A percentile compares a stretch with the other conserved stretches of the same genome.
Evolutionary conservation across 1,140 invertebrate genomes (phyloP).

Genomic region (Drosophila paulistorum): DNA sequence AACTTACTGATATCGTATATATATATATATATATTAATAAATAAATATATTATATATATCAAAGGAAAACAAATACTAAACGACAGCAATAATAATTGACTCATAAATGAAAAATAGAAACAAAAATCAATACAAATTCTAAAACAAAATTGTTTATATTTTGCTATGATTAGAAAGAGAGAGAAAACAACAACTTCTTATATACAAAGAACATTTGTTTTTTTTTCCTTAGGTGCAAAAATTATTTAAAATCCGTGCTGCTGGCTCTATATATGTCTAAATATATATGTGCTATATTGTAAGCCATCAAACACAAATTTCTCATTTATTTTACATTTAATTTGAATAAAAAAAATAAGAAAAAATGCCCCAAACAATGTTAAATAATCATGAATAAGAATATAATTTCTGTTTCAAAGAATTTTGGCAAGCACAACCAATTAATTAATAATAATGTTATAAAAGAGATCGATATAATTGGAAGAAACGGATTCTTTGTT

Average conservation of each 20-base stretch:
- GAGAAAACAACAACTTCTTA: slow-evolving; percentile 1
- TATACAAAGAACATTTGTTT: slow-evolving; percentile 6
- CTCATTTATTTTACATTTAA: slow-evolving; percentile 4
- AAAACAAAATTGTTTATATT: slow-evolving; percentile 30
- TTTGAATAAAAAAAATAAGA: neutral
- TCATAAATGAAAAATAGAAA: slow-evolving; percentile 1
- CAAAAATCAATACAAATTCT: slow-evolving; percentile 13
- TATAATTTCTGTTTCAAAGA: no score
- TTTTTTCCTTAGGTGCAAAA: neutral
- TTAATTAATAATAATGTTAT: neutral
- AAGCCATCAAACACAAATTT: slow-evolving; percentile 1
- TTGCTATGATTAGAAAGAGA: slow-evolving; percentile 24
- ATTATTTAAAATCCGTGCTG: neutral
- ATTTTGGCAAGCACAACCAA: neutral
- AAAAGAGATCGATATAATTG: slow-evolving; percentile 9
- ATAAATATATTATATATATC: slow-evolving; percentile 16
- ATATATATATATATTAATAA: slow-evolving; percentile 22
- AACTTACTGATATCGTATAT: slow-evolving; percentile 51
- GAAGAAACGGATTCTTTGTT: neutral
- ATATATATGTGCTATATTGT: slow-evolving; percentile 5
- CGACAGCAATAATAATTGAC: slow-evolving; percentile 53
- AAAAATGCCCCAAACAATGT: neutral
- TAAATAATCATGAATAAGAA: no score
- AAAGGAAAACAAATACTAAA: slow-evolving; percentile 23
- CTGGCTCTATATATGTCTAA: slow-evolving; percentile 2